Conservation (phyloP, 1,140 invertebrate genomes). For the Lineus longissimus region DNA sequence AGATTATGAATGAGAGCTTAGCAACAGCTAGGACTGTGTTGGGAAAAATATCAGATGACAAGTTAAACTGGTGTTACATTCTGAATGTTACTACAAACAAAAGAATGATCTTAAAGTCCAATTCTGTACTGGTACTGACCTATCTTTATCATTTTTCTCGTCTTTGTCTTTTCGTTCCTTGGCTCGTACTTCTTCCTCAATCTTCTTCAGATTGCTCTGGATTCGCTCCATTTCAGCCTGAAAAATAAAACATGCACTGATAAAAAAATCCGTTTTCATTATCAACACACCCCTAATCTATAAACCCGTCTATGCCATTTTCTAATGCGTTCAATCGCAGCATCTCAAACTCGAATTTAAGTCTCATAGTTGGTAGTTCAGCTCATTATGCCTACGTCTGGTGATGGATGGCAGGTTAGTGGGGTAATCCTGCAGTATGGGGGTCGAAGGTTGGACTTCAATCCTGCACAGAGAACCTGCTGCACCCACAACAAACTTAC, state of each 20-base stretch:
- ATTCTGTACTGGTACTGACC: conserved; percentile 22
- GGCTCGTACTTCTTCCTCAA: conserved; percentile 47
- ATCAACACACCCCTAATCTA: background rate
- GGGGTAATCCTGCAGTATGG: no score
- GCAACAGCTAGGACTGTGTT: background rate
- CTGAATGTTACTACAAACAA: background rate
- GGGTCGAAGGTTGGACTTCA: no score
- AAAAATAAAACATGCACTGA: conserved; percentile 25
- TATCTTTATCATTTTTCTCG: conserved; percentile 25
- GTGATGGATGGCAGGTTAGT: no score
- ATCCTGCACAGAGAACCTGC: no score
- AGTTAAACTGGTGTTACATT: no score
- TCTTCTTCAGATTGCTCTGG: conserved; percentile 58
- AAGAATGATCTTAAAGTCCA: conserved; percentile 18
- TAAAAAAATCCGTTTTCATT: conserved; percentile 7
- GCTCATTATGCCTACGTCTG: no score
- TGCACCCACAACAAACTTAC: no score
- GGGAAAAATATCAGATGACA: no score
- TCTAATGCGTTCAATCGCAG: no score
- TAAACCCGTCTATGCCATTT: conserved; percentile 3
- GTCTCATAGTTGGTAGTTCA: no score
- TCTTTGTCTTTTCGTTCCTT: conserved; percentile 28
- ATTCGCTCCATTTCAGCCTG: conserved; percentile 72
- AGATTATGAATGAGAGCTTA: background rate
- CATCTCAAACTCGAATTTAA: no score